These are phyloP conservation scores for Hetaerina americana DNA, from an alignment of 1,140 invertebrate genomes.

Conservation along the genomic window DNA sequence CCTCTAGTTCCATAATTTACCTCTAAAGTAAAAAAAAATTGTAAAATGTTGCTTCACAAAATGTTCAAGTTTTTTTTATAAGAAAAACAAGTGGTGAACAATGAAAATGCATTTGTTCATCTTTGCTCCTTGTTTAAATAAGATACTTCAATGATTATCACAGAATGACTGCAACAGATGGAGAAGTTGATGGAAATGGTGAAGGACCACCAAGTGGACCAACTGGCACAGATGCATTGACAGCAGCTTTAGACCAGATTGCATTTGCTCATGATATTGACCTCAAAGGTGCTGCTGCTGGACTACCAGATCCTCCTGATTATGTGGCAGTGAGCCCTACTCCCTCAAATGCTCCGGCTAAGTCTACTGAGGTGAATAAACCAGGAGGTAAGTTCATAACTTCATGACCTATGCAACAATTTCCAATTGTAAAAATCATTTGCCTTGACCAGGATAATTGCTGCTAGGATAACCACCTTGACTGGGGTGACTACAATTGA, in stretches of 20 bases:
- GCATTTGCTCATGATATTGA: conserved; percentile 59
- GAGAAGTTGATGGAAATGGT: conserved; percentile 9
- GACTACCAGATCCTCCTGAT: conserved; percentile 14
- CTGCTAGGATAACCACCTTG: no score
- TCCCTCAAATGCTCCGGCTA: conserved; percentile 17
- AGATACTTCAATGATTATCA: not conserved
- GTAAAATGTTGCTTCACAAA: no score
- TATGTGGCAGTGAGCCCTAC: conserved; percentile 2
- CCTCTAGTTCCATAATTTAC: no score
- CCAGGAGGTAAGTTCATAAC: no score
- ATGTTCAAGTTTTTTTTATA: no score
- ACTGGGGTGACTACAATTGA: no score
- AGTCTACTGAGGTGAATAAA: not conserved
- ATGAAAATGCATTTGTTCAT: not conserved
- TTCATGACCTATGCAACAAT: no score
- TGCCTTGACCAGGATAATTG: no score
- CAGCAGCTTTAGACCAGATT: conserved; percentile 68
- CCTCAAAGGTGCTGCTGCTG: conserved; percentile 26
- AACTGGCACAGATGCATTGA: conserved; percentile 36
- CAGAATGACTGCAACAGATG: conserved; percentile 1
- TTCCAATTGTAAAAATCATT: no score
- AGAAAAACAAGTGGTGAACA: no score
- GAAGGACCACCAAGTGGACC: conserved; percentile 8
- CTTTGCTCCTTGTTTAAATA: not conserved
- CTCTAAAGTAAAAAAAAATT: no score